Base-by-base conservation (phyloP, 2,113 vertebrate species). In the Marmota flaviventris region DNA sequence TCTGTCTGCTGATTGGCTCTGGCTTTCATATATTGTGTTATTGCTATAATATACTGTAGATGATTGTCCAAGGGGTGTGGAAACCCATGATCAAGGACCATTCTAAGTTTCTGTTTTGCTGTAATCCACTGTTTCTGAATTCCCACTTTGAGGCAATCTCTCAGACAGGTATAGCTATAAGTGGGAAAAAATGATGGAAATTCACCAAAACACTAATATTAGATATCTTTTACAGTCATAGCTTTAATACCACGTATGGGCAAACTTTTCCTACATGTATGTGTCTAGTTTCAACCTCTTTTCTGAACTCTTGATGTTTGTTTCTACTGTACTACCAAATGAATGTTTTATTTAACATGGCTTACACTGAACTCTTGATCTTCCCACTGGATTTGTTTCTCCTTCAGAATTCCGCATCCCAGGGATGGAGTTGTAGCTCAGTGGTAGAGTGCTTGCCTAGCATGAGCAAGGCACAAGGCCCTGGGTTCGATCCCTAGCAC, bases 31-130 rank as follows among this genome's bases (percentile, higher is more conserved):
- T 87, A 61, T 79, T n/a, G 4, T 77, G 51, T 76, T 93, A 91
- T 93, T 89, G 37, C 56, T 84, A 25, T 91, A 95, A 86, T 96
- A 83, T 79, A 76, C 63, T 91, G 42, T 76, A 95, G 73, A 93
- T 75, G 73, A 79, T 95, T 95, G 87, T 70, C 48, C 58, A 83
- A 65, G 32, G 32, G 42, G 42, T 83, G 11, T 96, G 91, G 93
- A 94, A 91, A 63, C 22, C 79, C 6, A 96, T 85, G 73, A 83
- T 89, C 70, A 94, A 92, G 94, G 89, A 78, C 78, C 22, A 29
- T 29, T 89, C 42, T 45, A 72, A 91, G 48, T 93, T 97, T 61
- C 51, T 72, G 45, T 84, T 69, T 91, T 51, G 76, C 61, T 89
- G 14, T 56, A 94, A 67, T 29, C 45, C 34, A 77, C 45, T 69